A percentile compares a stretch with the other conserved stretches of the same genome.
These are phyloP conservation scores for Phyllopteryx taeniolatus DNA, from an alignment of 2,113 vertebrate genomes.

Conservation along the genomic window DNA sequence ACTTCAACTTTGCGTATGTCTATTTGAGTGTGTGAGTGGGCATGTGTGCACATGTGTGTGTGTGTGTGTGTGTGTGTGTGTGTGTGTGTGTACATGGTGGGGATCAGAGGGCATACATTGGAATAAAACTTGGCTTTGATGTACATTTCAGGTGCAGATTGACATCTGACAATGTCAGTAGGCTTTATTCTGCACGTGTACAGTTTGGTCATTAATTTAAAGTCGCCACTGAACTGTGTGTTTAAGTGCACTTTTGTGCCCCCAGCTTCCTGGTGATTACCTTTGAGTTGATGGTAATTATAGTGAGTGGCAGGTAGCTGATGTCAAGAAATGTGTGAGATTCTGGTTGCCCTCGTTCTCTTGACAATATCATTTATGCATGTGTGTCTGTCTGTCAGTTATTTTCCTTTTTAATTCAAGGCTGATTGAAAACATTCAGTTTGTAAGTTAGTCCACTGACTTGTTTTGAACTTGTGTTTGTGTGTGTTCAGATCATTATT, in stretches of 20 bases:
- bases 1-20: slow-evolving; percentile 31
- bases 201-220: slow-evolving; percentile 37
- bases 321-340: slow-evolving; percentile 37
- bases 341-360: slow-evolving; percentile 11
- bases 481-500: slow-evolving; percentile 7
- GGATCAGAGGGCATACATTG: slow-evolving; percentile 64
- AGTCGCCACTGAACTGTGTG: slow-evolving; percentile 17
- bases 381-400: slow-evolving; percentile 27
- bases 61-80: slow-evolving; percentile 6
- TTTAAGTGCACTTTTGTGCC: slow-evolving; percentile 22
- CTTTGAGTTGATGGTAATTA: slow-evolving; percentile 49
- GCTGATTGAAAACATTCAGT: slow-evolving; percentile 32
- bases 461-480: not conserved
- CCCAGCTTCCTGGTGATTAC: slow-evolving; percentile 37
- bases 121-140: slow-evolving; percentile 64
- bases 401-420: slow-evolving; percentile 42
- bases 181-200: not conserved
- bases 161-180: slow-evolving; percentile 41
- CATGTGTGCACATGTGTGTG: not conserved
- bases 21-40: not conserved
- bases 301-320: slow-evolving; percentile 54
- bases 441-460: slow-evolving; percentile 28
- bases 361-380: slow-evolving; percentile 39
- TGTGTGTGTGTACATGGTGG: slow-evolving; percentile 18
- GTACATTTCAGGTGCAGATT: slow-evolving; percentile 66